Conservation (phyloP, 1,140 invertebrate species). For the Calliphora vicina region DNA sequence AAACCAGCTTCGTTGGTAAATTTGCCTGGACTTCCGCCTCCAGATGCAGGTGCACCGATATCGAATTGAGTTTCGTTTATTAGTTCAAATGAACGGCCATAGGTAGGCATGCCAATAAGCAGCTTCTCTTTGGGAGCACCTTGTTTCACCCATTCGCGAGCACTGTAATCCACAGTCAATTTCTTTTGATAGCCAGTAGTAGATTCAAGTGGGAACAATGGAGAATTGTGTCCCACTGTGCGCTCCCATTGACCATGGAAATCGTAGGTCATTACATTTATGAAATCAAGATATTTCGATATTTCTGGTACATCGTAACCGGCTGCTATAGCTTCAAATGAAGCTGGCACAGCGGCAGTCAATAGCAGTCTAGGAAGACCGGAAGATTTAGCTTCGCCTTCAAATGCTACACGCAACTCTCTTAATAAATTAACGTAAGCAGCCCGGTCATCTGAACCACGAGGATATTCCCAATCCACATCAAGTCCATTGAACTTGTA, state of each 20-base stretch:
- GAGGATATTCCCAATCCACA: slow-evolving; percentile 96
- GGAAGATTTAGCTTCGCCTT: slow-evolving; percentile 84
- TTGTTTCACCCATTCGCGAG: slow-evolving; percentile 91
- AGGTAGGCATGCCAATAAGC: slow-evolving; percentile 94
- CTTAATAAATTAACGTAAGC: slow-evolving; percentile 80
- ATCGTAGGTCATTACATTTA: slow-evolving; percentile 95
- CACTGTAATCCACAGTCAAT: slow-evolving; percentile 89
- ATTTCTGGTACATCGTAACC: slow-evolving; percentile 95
- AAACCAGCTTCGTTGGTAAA: slow-evolving; percentile 90
- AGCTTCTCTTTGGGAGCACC: slow-evolving; percentile 95
- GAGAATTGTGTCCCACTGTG: slow-evolving; percentile 91
- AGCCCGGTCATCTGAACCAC: slow-evolving; percentile 83
- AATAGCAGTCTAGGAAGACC: slow-evolving; percentile 83
- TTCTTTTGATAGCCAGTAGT: slow-evolving; percentile 90
- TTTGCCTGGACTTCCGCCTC: slow-evolving; percentile 82
- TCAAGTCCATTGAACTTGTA: slow-evolving; percentile 92
- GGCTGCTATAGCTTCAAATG: slow-evolving; percentile 90
- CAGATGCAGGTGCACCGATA: slow-evolving; percentile 88
- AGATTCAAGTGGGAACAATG: slow-evolving; percentile 86
- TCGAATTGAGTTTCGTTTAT: slow-evolving; percentile 87
- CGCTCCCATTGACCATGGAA: slow-evolving; percentile 94
- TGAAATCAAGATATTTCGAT: slow-evolving; percentile 91
- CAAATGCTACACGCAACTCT: slow-evolving; percentile 87
- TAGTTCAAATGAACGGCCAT: slow-evolving; percentile 94
- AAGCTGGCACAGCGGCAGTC: slow-evolving; percentile 90